These are phyloP conservation scores for Tachystola acroxantha DNA, from an alignment of 2,888 invertebrate species.

Conservation along the genomic window DNA sequence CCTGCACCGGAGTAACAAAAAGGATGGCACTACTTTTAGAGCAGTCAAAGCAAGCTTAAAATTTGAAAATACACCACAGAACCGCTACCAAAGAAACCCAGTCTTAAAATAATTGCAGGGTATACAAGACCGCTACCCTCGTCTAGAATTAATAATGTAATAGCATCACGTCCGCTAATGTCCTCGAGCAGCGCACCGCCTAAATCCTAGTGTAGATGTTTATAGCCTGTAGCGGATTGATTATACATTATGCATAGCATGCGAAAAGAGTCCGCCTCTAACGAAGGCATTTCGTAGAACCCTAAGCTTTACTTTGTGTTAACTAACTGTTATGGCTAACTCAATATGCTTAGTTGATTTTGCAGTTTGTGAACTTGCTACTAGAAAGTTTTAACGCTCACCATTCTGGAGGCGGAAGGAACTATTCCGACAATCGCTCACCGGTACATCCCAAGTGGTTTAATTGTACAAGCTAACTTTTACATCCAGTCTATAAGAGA, in stretches of 20 bases:
- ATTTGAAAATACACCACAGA: too few species aligned
- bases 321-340: slow-evolving; percentile 28
- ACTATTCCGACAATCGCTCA: too few species aligned
- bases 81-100: too few species aligned
- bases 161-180: not conserved
- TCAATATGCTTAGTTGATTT: slow-evolving; percentile 48
- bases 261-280: slow-evolving; percentile 24
- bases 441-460: too few species aligned
- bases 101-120: too few species aligned
- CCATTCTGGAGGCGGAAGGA: too few species aligned
- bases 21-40: too few species aligned
- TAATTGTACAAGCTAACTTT: too few species aligned
- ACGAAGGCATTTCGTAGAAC: slow-evolving; percentile 21
- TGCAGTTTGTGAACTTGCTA: slow-evolving; percentile 18
- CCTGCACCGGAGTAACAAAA: too few species aligned
- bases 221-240: slow-evolving; percentile 20
- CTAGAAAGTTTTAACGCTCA: too few species aligned
- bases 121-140: not conserved
- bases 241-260: slow-evolving; percentile 36
- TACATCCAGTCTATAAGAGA: too few species aligned
- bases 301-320: slow-evolving; percentile 32
- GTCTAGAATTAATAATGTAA: slow-evolving; percentile 6
- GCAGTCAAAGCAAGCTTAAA: too few species aligned
- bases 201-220: slow-evolving; percentile 6
- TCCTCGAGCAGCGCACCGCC: slow-evolving; percentile 1